phyloP scores from a whole-genome alignment of 92 coral and sea anemone species.

The Umimayanthus kanabou region DNA sequence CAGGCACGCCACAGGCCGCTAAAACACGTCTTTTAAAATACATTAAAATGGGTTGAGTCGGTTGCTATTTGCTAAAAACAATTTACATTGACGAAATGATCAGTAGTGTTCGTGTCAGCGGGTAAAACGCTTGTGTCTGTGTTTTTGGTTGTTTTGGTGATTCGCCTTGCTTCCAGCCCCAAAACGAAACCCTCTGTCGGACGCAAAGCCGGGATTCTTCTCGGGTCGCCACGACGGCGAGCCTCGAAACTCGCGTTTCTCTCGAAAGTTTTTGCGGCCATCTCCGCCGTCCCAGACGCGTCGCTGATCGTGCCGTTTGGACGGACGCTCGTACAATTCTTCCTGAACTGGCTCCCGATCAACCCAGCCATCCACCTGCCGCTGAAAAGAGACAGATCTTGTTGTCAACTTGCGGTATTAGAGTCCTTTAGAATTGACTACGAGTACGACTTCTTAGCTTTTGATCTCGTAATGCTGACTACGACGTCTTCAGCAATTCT shows the following conservation, averaged over 20 bases:
- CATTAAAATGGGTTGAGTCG: neutral
- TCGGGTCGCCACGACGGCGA: neutral
- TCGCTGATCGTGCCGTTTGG: neutral
- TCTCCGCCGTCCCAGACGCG: neutral
- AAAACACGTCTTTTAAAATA: no score
- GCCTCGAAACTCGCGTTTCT: neutral
- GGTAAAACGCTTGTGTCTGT: neutral
- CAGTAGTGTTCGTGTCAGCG: neutral
- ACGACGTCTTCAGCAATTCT: no score
- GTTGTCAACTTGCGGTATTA: neutral
- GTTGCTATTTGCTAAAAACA: neutral
- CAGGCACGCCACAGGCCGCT: neutral
- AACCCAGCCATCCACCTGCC: neutral
- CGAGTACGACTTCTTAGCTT: no score
- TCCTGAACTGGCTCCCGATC: neutral
- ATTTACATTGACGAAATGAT: neutral
- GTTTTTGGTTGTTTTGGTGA: neutral
- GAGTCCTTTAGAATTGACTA: no score
- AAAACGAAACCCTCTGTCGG: conserved; percentile 33
- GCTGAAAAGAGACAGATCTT: neutral
- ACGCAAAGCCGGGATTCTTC: neutral
- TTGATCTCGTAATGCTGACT: no score
- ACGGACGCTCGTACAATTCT: neutral
- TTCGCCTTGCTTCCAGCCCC: neutral
- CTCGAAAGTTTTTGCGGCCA: neutral